Percentiles rank a stretch among this genome's conserved stretches.
Conservation (phyloP, 2,113 vertebrate genomes). For the Neodontobutis hainanensis region DNA sequence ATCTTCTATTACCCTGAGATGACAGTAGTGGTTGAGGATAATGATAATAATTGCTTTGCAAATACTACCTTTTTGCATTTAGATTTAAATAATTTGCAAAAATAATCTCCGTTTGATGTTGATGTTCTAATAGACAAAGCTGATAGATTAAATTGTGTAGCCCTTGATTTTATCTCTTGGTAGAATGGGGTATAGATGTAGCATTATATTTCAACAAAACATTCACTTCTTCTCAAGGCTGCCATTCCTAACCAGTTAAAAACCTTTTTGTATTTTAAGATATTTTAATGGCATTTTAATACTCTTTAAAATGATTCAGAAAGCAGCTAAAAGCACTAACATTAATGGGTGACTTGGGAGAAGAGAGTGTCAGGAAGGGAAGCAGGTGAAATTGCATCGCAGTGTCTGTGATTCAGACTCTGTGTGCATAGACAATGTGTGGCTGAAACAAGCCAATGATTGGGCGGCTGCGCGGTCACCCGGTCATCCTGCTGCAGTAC, state of each 20-base stretch:
- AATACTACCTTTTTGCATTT: neutral
- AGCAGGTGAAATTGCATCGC: conserved; percentile 42
- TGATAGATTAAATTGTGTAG: no score
- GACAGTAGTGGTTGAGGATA: conserved; percentile 3
- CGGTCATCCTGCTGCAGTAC: conserved; percentile 54
- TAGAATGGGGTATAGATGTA: no score
- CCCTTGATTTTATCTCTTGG: no score
- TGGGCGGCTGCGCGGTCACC: conserved; percentile 55
- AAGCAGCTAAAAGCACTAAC: conserved; percentile 54
- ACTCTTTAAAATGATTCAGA: conserved; percentile 60
- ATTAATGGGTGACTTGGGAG: conserved; percentile 53
- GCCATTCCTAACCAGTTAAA: no score
- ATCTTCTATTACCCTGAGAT: neutral
- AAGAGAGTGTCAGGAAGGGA: conserved; percentile 28
- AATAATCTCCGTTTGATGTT: neutral
- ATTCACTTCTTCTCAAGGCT: no score
- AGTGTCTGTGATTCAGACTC: conserved; percentile 11
- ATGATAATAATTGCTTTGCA: conserved; percentile 5
- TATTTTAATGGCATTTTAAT: neutral
- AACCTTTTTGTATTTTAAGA: no score
- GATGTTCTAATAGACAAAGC: no score
- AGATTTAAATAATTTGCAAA: neutral
- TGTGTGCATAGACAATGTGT: conserved; percentile 8
- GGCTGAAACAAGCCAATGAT: conserved; percentile 28
- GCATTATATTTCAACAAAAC: no score